Conservation (phyloP, 2,888 invertebrate genomes). For the Troides aeacus region DNA sequence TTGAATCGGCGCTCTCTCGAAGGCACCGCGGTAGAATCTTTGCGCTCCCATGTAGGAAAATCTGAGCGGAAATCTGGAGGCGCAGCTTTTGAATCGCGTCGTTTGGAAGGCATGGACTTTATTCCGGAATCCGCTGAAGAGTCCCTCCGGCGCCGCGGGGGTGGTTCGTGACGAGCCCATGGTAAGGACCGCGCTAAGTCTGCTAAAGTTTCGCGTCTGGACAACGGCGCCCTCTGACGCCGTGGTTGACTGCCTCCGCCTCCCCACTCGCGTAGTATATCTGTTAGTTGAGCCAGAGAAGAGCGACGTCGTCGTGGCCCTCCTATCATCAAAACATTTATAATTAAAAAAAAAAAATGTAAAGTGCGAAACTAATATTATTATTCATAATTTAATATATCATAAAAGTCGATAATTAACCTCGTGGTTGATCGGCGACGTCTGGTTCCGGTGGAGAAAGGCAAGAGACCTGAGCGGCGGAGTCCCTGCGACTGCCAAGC, state of each 20-base stretch:
- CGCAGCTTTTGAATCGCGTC: slow-evolving; percentile 85
- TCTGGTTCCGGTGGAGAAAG: slow-evolving; percentile 92
- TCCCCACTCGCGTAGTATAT: slow-evolving; percentile 93
- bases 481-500: slow-evolving; percentile 91
- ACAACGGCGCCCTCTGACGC: slow-evolving; percentile 84
- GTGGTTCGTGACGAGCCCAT: slow-evolving; percentile 85
- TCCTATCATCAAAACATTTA: slow-evolving; percentile 53
- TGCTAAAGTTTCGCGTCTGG: slow-evolving; percentile 91
- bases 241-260: slow-evolving; percentile 80
- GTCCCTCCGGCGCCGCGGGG: slow-evolving; percentile 88
- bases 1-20: slow-evolving; percentile 69
- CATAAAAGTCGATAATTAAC: slow-evolving; percentile 44
- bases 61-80: slow-evolving; percentile 85
- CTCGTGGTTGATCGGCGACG: slow-evolving; percentile 78
- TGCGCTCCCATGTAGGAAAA: slow-evolving; percentile 83
- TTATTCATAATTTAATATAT: no score
- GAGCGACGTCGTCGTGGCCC: slow-evolving; percentile 88
- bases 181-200: slow-evolving; percentile 92
- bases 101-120: slow-evolving; percentile 85
- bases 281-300: slow-evolving; percentile 92
- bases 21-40: slow-evolving; percentile 80
- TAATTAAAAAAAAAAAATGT: not conserved
- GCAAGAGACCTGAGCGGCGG: slow-evolving; percentile 93
- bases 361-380: not conserved
- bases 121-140: slow-evolving; percentile 93